A percentile compares a stretch with the other conserved stretches of the same genome.
These are phyloP conservation scores for Buathra laborator DNA, from an alignment of 2,888 invertebrate species.

Conservation along the genomic window DNA sequence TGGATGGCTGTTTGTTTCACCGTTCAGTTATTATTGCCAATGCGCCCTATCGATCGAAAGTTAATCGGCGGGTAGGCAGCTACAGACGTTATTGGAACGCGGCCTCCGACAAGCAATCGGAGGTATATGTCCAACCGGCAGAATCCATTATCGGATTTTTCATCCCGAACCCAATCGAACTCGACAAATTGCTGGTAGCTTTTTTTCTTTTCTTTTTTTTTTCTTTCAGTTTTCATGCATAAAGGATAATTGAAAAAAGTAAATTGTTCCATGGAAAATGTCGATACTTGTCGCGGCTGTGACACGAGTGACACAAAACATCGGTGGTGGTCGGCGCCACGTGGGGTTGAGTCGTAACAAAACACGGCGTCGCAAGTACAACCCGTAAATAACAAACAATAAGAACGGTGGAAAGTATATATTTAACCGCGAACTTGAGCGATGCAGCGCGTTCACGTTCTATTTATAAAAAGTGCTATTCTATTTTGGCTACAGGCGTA, in stretches of 20 bases:
- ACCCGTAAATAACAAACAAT: constrained; percentile 72
- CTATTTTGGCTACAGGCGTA: constrained; percentile 63
- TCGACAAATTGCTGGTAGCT: constrained; percentile 33
- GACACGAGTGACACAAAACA: not conserved
- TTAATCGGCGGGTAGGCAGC: not conserved
- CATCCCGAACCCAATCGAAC: constrained; percentile 43
- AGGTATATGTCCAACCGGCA: constrained; percentile 27
- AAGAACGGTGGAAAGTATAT: constrained; percentile 64
- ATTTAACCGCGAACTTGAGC: constrained; percentile 72
- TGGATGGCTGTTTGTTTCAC: too few relatives aligned
- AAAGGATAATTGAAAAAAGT: not conserved
- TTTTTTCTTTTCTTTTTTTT: constrained; percentile 3
- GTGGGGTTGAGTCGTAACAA: constrained; percentile 64
- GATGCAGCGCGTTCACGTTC: constrained; percentile 64
- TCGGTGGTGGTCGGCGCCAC: constrained; percentile 39
- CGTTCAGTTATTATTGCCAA: constrained; percentile 3
- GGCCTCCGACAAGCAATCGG: constrained; percentile 62
- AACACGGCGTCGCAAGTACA: constrained; percentile 34
- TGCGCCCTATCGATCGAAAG: not conserved
- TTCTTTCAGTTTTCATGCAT: not conserved
- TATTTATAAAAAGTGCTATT: constrained; percentile 71
- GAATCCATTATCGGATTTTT: constrained; percentile 63
- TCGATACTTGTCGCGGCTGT: not conserved
- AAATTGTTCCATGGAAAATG: not conserved
- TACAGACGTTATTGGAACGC: constrained; percentile 7